These are phyloP conservation scores for Thalpophila matura DNA, from an alignment of 2,888 invertebrate genomes.

Conservation along the genomic window DNA sequence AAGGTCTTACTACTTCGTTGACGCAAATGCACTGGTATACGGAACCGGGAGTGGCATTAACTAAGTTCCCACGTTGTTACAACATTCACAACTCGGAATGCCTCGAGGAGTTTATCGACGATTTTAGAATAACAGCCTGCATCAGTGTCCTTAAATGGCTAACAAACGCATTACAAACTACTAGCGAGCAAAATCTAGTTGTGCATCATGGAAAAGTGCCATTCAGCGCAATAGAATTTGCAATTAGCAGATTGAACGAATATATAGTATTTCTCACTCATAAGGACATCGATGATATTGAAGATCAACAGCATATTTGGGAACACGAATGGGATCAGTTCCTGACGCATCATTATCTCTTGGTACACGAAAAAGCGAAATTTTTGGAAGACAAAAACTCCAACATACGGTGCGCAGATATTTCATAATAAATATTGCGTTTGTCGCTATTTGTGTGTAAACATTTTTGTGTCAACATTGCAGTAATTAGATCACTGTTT, in stretches of 20 bases:
- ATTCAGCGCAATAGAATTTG: slow-evolving; percentile 94
- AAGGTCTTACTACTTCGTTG: slow-evolving; percentile 94
- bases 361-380: slow-evolving; percentile 92
- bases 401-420: slow-evolving; percentile 76
- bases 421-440: slow-evolving; percentile 35
- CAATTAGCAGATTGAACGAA: slow-evolving; percentile 94
- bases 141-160: slow-evolving; percentile 96
- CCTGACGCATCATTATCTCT: slow-evolving; percentile 92
- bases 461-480: slow-evolving; percentile 54
- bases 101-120: slow-evolving; percentile 95
- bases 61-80: slow-evolving; percentile 97
- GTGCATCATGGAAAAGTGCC: slow-evolving; percentile 93
- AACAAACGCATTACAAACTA: slow-evolving; percentile 89
- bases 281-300: slow-evolving; percentile 94
- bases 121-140: slow-evolving; percentile 97
- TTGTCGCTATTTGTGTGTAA: slow-evolving; percentile 52
- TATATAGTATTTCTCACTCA: slow-evolving; percentile 94
- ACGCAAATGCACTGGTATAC: slow-evolving; percentile 96
- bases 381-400: slow-evolving; percentile 84
- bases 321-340: slow-evolving; percentile 98
- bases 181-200: slow-evolving; percentile 90
- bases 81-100: slow-evolving; percentile 95
- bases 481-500: slow-evolving; percentile 66
- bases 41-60: slow-evolving; percentile 94
- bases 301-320: slow-evolving; percentile 92